Base-by-base conservation (phyloP, 35 echinoderm and acorn worm genomes). In the Acanthaster planci region DNA sequence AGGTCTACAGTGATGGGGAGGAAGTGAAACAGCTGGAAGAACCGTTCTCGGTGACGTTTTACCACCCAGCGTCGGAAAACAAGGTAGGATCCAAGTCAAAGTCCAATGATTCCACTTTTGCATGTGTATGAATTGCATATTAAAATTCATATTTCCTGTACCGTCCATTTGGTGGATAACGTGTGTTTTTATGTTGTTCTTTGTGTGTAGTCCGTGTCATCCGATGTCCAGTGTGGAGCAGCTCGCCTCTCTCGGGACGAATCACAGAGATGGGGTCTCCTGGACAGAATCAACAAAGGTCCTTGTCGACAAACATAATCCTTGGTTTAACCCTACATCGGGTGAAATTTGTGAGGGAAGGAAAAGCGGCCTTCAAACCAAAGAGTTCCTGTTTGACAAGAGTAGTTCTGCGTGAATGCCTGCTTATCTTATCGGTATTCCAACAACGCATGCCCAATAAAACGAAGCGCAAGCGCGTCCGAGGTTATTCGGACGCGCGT, bases 31-130 rank as follows among this genome's bases (percentile, higher is more conserved):
- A 55, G 57, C 34, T 91, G 19, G 21, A 84, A 17, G 86, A 90
- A 26, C 93, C 93, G 2, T 77, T 94, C n/a, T 76, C 58, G 10
- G 81, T 94, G 26, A 94, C 93, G 5, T 94, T 94, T 84, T 86
- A 94, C 39, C 93, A 94, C 36, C 60, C 84, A 22, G 36, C 38
- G 2, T 6, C 12, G 42, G 42, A 47, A 6, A 12, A 47, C 42
- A 12, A 86, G n/a, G 50, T 30, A 15, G 79, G 58, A n/a, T n/a
- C n/a, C n/a, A n/a, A n/a, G n/a, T n/a, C n/a, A n/a, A n/a, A n/a
- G n/a, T n/a, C n/a, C n/a, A n/a, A n/a, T n/a, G n/a, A n/a, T n/a
- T n/a, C n/a, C n/a, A n/a, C n/a, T n/a, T n/a, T n/a, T 83, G 80
- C 60, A 83, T 38, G 17, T 59, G 18, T 59, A 26, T 17, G 56